phyloP scores from a whole-genome alignment of 2,888 invertebrate genomes.

The Chloromyia formosa region DNA sequence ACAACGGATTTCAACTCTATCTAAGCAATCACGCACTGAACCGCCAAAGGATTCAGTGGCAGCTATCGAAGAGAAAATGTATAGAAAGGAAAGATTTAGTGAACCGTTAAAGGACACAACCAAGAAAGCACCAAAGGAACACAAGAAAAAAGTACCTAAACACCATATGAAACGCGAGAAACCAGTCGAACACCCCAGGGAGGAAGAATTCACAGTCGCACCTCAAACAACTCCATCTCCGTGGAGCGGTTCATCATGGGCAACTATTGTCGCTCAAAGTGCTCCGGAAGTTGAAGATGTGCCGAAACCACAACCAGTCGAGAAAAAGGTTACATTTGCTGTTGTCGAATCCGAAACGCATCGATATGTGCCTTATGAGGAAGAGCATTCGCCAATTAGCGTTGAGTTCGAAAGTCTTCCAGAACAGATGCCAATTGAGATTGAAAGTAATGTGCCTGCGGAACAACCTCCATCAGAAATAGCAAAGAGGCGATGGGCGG shows the following conservation, averaged over 20 bases:
- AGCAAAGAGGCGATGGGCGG: too few species aligned
- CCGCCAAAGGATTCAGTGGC: too few species aligned
- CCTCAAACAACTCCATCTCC: neutral
- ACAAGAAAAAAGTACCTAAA: too few species aligned
- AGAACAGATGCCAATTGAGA: neutral
- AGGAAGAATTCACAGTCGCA: neutral
- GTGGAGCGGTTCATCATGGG: constrained; percentile 53
- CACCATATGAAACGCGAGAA: too few species aligned
- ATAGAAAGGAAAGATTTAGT: too few species aligned
- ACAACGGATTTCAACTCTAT: too few species aligned
- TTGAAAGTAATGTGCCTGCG: neutral
- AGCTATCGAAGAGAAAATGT: too few species aligned
- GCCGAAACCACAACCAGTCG: neutral
- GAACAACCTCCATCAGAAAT: neutral
- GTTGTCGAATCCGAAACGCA: neutral
- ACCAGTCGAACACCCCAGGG: too few species aligned
- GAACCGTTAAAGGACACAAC: too few species aligned
- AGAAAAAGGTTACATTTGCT: neutral
- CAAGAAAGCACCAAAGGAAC: too few species aligned
- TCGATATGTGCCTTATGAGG: neutral
- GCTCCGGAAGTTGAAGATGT: constrained; percentile 54
- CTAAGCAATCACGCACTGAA: too few species aligned
- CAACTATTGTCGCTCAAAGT: constrained; percentile 57
- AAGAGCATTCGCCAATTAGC: neutral
- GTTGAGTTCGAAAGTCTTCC: neutral